A percentile compares a stretch with the other conserved stretches of the same genome.
phyloP scores from a whole-genome alignment of 1,140 invertebrate species.

The Drosophila prosaltans region DNA sequence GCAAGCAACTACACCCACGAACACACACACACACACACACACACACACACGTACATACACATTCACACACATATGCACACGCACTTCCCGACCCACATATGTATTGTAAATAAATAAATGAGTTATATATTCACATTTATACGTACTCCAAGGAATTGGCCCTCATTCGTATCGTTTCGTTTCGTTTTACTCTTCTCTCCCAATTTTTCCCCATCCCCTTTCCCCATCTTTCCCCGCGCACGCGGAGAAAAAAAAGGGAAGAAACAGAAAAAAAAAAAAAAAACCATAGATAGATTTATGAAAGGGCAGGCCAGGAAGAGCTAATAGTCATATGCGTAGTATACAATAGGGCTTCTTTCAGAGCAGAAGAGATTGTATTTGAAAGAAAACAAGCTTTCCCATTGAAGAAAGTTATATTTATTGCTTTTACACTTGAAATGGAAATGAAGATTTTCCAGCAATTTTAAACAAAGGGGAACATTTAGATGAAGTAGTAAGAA shows the following conservation, averaged over 20 bases:
- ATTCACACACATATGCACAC: background rate
- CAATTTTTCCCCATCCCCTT: slow-evolving; percentile 56
- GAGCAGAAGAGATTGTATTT: too few species aligned
- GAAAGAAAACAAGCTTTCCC: too few species aligned
- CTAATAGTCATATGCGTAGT: background rate
- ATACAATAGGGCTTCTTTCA: background rate
- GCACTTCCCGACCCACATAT: slow-evolving; percentile 14
- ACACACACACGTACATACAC: too few species aligned
- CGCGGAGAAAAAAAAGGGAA: too few species aligned
- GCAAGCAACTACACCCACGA: slow-evolving; percentile 42
- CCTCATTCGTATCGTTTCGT: slow-evolving; percentile 33
- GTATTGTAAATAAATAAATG: slow-evolving; percentile 77
- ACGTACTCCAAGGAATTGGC: slow-evolving; percentile 59
- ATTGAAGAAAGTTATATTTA: too few species aligned
- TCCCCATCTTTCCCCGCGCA: too few species aligned
- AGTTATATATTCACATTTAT: slow-evolving; percentile 75
- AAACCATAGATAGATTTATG: slow-evolving; percentile 9
- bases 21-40: slow-evolving; percentile 14
- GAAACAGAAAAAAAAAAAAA: too few species aligned
- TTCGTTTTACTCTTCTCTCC: slow-evolving; percentile 28
- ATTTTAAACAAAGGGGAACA: too few species aligned
- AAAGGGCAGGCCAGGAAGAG: background rate
- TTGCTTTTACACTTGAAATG: too few species aligned
- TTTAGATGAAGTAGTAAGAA: too few species aligned
- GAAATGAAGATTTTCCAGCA: too few species aligned